Conservation (phyloP, 1,140 invertebrate species). For the Ganaspis sp. region DNA sequence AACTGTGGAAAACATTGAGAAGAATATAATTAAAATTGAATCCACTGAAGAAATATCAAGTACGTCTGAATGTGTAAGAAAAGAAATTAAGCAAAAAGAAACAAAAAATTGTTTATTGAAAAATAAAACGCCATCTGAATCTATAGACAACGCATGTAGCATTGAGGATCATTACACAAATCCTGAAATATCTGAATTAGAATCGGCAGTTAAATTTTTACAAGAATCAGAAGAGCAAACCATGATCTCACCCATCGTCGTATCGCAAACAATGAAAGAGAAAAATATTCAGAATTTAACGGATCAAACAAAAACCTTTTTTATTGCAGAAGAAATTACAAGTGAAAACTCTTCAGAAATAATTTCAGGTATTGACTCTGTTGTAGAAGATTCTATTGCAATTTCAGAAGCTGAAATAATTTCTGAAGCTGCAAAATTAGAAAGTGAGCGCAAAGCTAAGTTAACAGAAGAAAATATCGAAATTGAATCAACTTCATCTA, state of each 20-base stretch:
- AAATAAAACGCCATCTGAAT: background rate
- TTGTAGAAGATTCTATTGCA: constrained; percentile 64
- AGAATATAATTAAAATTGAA: constrained; percentile 34
- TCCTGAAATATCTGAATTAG: constrained; percentile 67
- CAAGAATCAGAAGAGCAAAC: constrained; percentile 70
- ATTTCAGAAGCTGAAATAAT: constrained; percentile 75
- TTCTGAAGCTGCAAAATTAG: constrained; percentile 71
- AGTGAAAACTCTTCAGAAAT: constrained; percentile 55
- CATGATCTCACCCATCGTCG: constrained; percentile 51
- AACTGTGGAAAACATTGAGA: constrained; percentile 36
- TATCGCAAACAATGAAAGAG: constrained; percentile 59
- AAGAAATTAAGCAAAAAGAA: background rate
- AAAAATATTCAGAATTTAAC: constrained; percentile 48
- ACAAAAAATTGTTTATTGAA: background rate
- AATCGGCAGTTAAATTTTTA: constrained; percentile 71
- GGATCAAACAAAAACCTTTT: constrained; percentile 51
- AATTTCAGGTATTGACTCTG: constrained; percentile 52
- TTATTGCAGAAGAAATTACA: constrained; percentile 57
- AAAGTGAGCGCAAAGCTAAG: constrained; percentile 66
- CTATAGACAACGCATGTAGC: constrained; percentile 3
- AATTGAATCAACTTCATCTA: constrained; percentile 11
- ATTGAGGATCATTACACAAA: background rate
- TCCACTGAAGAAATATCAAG: background rate
- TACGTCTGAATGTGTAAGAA: background rate
- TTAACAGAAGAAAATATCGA: constrained; percentile 47